Evolutionary conservation across 2,797 vertebrate genomes (phyloP).

Genomic region (Necrosyrtes monachus): DNA sequence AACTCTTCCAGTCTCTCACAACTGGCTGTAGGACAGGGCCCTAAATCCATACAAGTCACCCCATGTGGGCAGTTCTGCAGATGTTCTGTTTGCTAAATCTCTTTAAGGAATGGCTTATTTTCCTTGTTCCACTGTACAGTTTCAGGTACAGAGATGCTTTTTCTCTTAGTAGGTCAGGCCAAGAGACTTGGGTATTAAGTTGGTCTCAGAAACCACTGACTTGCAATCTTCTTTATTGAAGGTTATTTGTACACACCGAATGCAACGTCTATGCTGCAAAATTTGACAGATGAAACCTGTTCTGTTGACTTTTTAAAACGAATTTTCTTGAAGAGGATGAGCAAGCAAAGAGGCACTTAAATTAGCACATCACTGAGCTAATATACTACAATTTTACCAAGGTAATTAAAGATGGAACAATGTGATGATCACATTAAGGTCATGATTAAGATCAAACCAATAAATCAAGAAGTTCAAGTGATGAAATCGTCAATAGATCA

Average conservation of each 20-base stretch:
- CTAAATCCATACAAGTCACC: neutral
- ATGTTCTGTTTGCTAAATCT: neutral
- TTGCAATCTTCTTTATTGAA: neutral
- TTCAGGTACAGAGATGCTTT: neutral
- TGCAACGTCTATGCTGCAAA: neutral
- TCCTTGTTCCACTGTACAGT: neutral
- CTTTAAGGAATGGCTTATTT: neutral
- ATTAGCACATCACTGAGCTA: constrained; percentile 17
- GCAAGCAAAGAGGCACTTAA: constrained; percentile 30
- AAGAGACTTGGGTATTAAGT: neutral
- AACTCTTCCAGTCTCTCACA: no score
- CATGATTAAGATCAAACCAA: neutral
- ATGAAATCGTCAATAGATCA: neutral
- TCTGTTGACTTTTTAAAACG: constrained; percentile 47
- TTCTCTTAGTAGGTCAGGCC: neutral
- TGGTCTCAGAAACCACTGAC: neutral
- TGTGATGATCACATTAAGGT: constrained; percentile 2
- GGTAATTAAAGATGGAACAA: constrained; percentile 15
- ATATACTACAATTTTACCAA: neutral
- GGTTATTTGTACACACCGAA: neutral
- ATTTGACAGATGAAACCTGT: neutral
- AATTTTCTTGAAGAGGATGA: constrained; percentile 25
- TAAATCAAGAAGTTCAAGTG: neutral
- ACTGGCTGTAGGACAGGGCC: neutral
- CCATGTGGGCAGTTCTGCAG: neutral